Evolutionary conservation across 2,888 invertebrate genomes (phyloP).

Genomic region (Drosophila cognata): DNA sequence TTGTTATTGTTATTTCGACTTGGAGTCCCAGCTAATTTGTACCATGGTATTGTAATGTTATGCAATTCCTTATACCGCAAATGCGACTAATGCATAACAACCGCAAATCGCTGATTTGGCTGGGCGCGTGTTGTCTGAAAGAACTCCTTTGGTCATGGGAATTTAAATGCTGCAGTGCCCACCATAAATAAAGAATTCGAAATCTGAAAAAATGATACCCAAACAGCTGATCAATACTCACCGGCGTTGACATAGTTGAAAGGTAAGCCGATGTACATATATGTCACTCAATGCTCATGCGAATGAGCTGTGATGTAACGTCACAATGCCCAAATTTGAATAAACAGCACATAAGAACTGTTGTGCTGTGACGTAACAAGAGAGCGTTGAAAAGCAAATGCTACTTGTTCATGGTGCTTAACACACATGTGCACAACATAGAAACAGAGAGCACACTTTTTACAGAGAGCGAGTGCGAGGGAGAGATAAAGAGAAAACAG

Average conservation of each 20-base stretch:
- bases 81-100: neutral
- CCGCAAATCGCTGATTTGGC: constrained; percentile 5
- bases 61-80: constrained; percentile 28
- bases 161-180: constrained; percentile 34
- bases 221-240: constrained; percentile 47
- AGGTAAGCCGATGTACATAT: constrained; percentile 25
- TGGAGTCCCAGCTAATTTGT: constrained; percentile 5
- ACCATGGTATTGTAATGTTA: constrained; percentile 31
- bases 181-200: constrained; percentile 54
- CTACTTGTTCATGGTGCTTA: constrained; percentile 15
- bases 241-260: neutral
- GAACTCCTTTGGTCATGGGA: constrained; percentile 46
- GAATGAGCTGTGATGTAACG: constrained; percentile 22
- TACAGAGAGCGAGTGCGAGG: neutral
- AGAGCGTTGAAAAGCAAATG: neutral
- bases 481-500: constrained; percentile 6
- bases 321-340: constrained; percentile 14
- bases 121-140: constrained; percentile 9
- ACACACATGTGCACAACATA: constrained; percentile 1
- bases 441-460: constrained; percentile 6
- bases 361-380: constrained; percentile 9
- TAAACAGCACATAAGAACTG: too few relatives aligned
- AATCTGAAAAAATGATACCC: constrained; percentile 28
- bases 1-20: constrained; percentile 21
- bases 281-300: neutral